Base-by-base conservation (phyloP, 64 coral and sea anemone genomes). In the Trachythela sp. region DNA sequence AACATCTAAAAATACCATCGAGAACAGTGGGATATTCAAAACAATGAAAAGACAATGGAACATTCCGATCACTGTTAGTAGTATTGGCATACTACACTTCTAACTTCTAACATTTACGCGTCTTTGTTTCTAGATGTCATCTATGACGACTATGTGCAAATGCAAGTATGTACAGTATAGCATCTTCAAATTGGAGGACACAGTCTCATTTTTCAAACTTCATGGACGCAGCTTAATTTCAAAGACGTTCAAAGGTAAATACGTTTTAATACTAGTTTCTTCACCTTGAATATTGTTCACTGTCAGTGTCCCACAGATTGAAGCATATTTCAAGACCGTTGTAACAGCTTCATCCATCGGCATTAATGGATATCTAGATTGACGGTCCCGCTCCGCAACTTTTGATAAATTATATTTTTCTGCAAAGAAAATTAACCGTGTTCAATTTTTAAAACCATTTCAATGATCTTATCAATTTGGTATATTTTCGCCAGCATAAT, bases 311-410 rank as follows among this genome's bases (percentile, higher is more conserved):
- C 70, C 35, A 8, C 94, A 83, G 13, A 72, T 39, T 43, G 29
- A 26, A 54, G 91, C 75, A 27, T 87, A 87, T 4, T 94, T 77
- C 45, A 91, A 88, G 18, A 99, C 89, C 40, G 89, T 85, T n/a
- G 34, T 38, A 1, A 93, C 9, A 87, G 96, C 96, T 68, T 99
- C 68, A 30, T 91, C 85, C 93, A 95, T 95, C 24, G 89, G 93
- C n/a, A 91, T 87, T 70, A 99, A 83, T 41, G 91, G 91, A 40
- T 91, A 99, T 20, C 93, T 86, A 17, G 96, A 99, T 83, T 95
- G 93, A 14, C 96, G 93, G 71, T 99, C 96, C 85, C 96, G 84
- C 58, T 90, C 87, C 20, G 96, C 96, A 54, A 99, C 89, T 87
- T 91, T 91, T 54, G 56, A 85, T 49, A 94, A 38, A 91, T 94